Percentiles rank a stretch among this genome's conserved stretches.
Conservation (phyloP, 1,140 invertebrate species). For the Hyposmocoma kahamanoa region DNA sequence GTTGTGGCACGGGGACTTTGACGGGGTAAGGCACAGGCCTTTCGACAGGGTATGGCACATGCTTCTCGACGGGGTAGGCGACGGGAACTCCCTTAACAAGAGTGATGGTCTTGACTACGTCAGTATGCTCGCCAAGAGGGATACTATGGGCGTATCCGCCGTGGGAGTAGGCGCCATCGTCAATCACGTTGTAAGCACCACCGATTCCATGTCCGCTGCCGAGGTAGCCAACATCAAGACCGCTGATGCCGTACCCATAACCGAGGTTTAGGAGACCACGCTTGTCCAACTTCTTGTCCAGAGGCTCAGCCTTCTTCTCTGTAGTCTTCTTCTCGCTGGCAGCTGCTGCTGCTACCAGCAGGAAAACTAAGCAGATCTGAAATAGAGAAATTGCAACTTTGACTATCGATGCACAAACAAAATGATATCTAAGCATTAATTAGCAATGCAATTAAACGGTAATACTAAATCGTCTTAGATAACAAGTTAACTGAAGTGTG, state of each 20-base stretch:
- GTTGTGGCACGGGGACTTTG: conserved; percentile 78
- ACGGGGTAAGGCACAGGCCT: conserved; percentile 79
- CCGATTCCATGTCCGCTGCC: conserved; percentile 78
- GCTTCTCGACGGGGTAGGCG: conserved; percentile 78
- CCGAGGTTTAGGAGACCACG: conserved; percentile 76
- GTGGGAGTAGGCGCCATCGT: conserved; percentile 60
- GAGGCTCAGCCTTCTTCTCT: conserved; percentile 75
- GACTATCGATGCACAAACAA: too few relatives aligned
- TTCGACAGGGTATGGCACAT: conserved; percentile 77
- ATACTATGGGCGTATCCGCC: conserved; percentile 40
- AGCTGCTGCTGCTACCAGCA: conserved; percentile 80
- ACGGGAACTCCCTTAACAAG: conserved; percentile 80
- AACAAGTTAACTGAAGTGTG: background rate
- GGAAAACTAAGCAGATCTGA: conserved; percentile 80
- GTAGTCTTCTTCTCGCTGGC: conserved; percentile 77
- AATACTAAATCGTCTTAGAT: conserved; percentile 1
- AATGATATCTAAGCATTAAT: too few relatives aligned
- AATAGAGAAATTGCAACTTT: conserved; percentile 40
- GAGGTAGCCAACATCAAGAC: conserved; percentile 79
- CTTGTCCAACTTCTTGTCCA: conserved; percentile 76
- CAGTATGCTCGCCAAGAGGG: conserved; percentile 72
- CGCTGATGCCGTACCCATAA: conserved; percentile 76
- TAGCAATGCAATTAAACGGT: too few relatives aligned
- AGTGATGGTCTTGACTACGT: conserved; percentile 82
- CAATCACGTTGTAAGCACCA: conserved; percentile 75